These are phyloP conservation scores for Alviniconcha marisindica DNA, from an alignment of 1,140 invertebrate genomes.

Conservation along the genomic window DNA sequence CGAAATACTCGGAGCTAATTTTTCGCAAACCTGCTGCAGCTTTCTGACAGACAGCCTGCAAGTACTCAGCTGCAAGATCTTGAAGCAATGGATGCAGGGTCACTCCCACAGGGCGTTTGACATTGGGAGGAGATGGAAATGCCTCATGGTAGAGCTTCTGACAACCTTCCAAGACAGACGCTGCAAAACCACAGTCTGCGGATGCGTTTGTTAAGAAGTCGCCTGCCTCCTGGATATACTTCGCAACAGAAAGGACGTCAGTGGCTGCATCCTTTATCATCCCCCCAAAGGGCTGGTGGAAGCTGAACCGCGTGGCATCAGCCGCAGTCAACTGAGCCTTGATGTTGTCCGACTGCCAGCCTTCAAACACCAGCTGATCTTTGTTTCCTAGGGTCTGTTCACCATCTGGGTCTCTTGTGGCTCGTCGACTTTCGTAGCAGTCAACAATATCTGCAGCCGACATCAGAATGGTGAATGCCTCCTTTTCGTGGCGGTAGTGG, in stretches of 20 bases:
- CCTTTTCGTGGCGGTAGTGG: not conserved
- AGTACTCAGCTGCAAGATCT: no score
- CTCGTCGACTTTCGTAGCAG: not conserved
- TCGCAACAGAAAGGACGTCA: not conserved
- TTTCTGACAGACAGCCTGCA: no score
- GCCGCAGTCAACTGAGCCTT: not conserved
- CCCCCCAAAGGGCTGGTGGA: not conserved
- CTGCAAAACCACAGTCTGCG: not conserved
- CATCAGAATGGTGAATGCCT: not conserved
- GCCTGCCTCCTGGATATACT: not conserved
- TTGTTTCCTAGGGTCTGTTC: not conserved
- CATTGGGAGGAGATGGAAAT: no score
- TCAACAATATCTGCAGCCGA: not conserved
- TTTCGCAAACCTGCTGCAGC: no score
- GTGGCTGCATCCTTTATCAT: not conserved
- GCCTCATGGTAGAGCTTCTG: no score
- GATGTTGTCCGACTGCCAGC: not conserved
- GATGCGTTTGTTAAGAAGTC: not conserved
- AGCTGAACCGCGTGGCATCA: not conserved
- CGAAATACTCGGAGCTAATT: no score
- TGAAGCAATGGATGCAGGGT: no score
- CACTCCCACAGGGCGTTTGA: no score
- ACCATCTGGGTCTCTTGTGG: not conserved
- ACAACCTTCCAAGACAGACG: not conserved
- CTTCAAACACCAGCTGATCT: slow-evolving; percentile 11